Evolutionary conservation across 2,113 vertebrate species (phyloP).

Genomic region (Eubucco bourcierii): DNA sequence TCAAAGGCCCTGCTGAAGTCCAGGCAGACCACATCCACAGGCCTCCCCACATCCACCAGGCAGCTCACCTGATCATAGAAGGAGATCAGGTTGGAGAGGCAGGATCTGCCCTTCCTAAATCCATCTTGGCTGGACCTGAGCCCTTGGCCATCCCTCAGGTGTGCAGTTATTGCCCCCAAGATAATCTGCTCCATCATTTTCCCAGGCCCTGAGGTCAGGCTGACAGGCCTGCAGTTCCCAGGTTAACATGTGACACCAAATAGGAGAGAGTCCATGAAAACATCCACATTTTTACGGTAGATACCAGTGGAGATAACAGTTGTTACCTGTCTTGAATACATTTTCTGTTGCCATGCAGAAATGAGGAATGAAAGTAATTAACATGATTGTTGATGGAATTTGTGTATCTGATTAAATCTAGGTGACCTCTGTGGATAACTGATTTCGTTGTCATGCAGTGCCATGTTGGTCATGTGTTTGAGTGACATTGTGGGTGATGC

Average conservation of each 20-base stretch:
- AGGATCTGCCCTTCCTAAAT: too few species aligned
- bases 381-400: neutral
- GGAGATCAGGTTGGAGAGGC: too few species aligned
- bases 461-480: neutral
- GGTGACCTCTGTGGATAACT: neutral
- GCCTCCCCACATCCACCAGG: too few species aligned
- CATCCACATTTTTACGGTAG: neutral
- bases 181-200: too few species aligned
- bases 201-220: too few species aligned
- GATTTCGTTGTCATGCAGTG: neutral
- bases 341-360: neutral
- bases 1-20: too few species aligned
- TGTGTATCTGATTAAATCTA: constrained; percentile 3
- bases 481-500: neutral
- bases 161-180: too few species aligned
- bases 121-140: too few species aligned
- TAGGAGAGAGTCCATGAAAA: neutral
- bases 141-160: too few species aligned
- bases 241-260: neutral
- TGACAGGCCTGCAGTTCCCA: too few species aligned
- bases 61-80: too few species aligned
- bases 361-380: neutral
- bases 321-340: neutral
- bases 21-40: too few species aligned
- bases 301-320: neutral